Evolutionary conservation across 2,113 vertebrate genomes (phyloP).

Genomic region (Gnathonemus longibarbis): DNA sequence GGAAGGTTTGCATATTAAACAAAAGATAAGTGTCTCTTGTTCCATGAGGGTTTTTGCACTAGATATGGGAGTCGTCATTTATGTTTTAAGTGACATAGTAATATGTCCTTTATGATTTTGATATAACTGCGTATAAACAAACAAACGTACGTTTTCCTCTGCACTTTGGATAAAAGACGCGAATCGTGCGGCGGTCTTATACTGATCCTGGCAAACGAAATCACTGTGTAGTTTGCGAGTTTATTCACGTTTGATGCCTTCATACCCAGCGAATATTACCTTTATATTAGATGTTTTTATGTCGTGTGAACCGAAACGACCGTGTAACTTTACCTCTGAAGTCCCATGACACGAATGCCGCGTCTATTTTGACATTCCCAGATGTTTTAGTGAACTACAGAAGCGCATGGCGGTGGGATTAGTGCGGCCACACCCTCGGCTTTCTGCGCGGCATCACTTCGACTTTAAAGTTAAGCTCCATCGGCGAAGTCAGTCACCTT

Average conservation of each 20-base stretch:
- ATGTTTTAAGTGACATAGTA: not conserved
- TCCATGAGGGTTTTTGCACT: not conserved
- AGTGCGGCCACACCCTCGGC: not conserved
- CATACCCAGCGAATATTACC: not conserved
- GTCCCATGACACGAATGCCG: not conserved
- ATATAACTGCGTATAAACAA: not conserved
- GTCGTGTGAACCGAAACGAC: not conserved
- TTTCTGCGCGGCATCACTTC: not conserved
- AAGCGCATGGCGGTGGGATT: not conserved
- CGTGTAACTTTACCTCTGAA: not conserved
- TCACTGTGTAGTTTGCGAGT: not conserved
- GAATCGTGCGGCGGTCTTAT: not conserved
- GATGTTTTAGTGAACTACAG: not conserved
- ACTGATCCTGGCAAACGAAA: not conserved
- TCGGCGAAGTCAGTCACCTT: not conserved
- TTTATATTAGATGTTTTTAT: not conserved
- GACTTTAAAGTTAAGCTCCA: not conserved
- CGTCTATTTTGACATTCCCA: slow-evolving; percentile 1
- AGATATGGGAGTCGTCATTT: not conserved
- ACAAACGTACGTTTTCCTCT: not conserved
- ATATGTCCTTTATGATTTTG: not conserved
- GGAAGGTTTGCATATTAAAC: not conserved
- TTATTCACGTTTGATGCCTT: not conserved
- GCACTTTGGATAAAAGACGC: not conserved
- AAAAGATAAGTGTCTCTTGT: not conserved